Evolutionary conservation across 2,888 invertebrate species (phyloP).

Genomic region (Volucella bombylans): DNA sequence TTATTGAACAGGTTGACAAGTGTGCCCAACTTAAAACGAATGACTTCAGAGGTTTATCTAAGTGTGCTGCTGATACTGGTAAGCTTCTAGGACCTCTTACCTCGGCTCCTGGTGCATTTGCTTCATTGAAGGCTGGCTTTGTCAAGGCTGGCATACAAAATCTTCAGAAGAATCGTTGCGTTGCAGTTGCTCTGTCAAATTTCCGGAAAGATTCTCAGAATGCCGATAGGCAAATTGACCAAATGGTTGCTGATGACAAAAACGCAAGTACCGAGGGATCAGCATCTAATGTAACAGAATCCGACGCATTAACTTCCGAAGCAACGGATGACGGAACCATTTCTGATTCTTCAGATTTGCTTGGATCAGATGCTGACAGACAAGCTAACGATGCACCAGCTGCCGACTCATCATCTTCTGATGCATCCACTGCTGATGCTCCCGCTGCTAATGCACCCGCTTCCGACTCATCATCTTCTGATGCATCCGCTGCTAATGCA

Average conservation of each 20-base stretch:
- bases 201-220: slow-evolving; percentile 14
- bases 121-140: not conserved
- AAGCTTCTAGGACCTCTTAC: slow-evolving; percentile 2
- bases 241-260: slow-evolving; percentile 32
- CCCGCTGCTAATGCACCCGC: too few relatives aligned
- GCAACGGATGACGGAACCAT: too few relatives aligned
- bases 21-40: slow-evolving; percentile 6
- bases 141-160: slow-evolving; percentile 23
- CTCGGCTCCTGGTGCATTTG: slow-evolving; percentile 24
- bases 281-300: not conserved
- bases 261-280: not conserved
- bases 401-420: too few relatives aligned
- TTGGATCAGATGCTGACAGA: too few relatives aligned
- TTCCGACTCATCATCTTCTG: too few relatives aligned
- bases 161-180: slow-evolving; percentile 6
- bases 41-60: not conserved
- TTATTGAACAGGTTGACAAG: slow-evolving; percentile 30
- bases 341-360: too few relatives aligned
- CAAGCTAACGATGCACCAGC: too few relatives aligned
- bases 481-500: too few relatives aligned
- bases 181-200: not conserved
- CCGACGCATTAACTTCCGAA: too few relatives aligned
- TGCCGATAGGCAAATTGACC: not conserved
- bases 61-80: slow-evolving; percentile 14
- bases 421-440: too few relatives aligned